Base-by-base conservation (phyloP, 2,888 invertebrate species). In the Sphaerophoria rueppellii region DNA sequence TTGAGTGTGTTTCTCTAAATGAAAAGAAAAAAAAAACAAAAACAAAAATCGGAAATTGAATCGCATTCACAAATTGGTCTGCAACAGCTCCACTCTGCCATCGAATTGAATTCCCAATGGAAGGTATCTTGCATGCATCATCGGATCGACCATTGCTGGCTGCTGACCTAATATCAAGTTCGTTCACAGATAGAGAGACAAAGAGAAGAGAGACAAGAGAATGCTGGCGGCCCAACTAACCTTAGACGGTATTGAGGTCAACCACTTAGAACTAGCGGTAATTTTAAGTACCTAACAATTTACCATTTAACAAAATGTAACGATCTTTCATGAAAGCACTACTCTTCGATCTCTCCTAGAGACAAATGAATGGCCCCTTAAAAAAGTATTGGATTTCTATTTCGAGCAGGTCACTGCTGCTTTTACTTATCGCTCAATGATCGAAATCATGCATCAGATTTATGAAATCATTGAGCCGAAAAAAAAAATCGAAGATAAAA, bases 231-330 rank as follows among this genome's bases (percentile, higher is more conserved):
- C 79, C 83, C 75, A 79, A 79, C 83, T 83, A 83, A 83, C 83
- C 83, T 83, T 83, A 83, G 75, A 71, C 58, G 72, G 71, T 75
- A 83, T 80, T 67, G 79, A 72, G 83, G 79, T 83, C 83, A 83
- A 57, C 74, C 79, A 75, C 67, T 72, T 75, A 24, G 55, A 57
- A 67, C 75, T 79, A 83, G 79, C 83, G 80, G 83, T 83, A 79
- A 67, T 75, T 83, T 72, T 69, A 71, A 79, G 79, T 83, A 72
- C 75, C 78, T 46, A 60, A 65, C 74, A 82, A 82, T 78, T 82
- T 71, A 78, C 82, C 74, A 74, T 78, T 82, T 74, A 78, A 78
- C 82, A 65, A 83, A 79, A 79, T 74, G 79, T 79, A 67, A 79
- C 78, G 82, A 82, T 82, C 72, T 55, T 55, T 50, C 58, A n/a